These are phyloP conservation scores for Aporophyla nigra DNA, from an alignment of 2,888 invertebrate genomes.

Conservation along the genomic window DNA sequence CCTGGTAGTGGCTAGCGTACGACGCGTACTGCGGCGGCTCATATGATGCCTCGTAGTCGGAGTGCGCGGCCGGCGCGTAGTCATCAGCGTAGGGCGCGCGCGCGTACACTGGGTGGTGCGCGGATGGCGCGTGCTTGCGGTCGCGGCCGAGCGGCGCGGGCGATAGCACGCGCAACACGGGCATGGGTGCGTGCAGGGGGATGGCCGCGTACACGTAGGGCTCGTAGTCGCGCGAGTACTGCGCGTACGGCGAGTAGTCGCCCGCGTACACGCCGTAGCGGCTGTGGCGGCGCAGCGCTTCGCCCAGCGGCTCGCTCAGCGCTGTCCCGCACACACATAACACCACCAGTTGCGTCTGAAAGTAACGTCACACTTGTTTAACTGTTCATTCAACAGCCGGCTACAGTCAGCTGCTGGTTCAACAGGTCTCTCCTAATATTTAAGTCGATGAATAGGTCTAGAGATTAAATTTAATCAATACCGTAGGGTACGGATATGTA, in stretches of 20 bases:
- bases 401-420: too few species aligned
- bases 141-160: slow-evolving; percentile 67
- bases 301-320: slow-evolving; percentile 68
- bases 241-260: slow-evolving; percentile 69
- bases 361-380: slow-evolving; percentile 24
- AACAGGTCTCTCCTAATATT: neutral
- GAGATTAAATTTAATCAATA: neutral
- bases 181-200: slow-evolving; percentile 82
- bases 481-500: too few species aligned
- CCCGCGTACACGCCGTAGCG: slow-evolving; percentile 73
- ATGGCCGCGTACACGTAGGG: slow-evolving; percentile 81
- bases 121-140: slow-evolving; percentile 66
- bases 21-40: slow-evolving; percentile 43
- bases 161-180: slow-evolving; percentile 78
- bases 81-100: slow-evolving; percentile 57
- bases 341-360: slow-evolving; percentile 75
- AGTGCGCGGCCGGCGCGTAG: slow-evolving; percentile 33
- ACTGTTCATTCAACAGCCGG: neutral
- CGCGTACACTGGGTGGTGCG: slow-evolving; percentile 66
- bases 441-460: neutral
- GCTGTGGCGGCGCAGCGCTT: slow-evolving; percentile 71
- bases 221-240: slow-evolving; percentile 74
- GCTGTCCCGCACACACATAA: slow-evolving; percentile 67
- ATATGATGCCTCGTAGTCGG: slow-evolving; percentile 53
- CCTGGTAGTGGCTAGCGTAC: slow-evolving; percentile 40